Evolutionary conservation across 2,888 invertebrate species (phyloP).

Genomic region (Watsonalla binaria): DNA sequence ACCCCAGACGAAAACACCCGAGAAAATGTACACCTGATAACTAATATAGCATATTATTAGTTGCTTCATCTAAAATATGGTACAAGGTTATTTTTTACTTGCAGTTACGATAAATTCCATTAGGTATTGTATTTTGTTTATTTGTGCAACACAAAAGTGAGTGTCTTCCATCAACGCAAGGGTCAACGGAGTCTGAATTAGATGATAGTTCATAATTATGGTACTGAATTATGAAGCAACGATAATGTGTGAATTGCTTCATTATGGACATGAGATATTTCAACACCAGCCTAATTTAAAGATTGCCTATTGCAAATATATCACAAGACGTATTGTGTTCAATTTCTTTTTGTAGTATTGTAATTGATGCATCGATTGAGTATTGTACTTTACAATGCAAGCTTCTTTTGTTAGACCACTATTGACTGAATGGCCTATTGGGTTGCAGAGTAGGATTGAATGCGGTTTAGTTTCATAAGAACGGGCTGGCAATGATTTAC

Average conservation of each 20-base stretch:
- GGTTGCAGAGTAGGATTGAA: no score
- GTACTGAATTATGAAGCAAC: conserved; percentile 13
- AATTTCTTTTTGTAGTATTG: conserved; percentile 9
- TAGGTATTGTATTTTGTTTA: neutral
- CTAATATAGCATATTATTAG: neutral
- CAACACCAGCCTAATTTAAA: conserved; percentile 13
- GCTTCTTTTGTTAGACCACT: neutral
- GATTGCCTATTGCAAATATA: conserved; percentile 13
- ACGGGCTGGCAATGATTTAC: no score
- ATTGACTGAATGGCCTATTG: no score
- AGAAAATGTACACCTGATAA: neutral
- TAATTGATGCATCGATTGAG: conserved; percentile 19
- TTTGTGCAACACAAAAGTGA: neutral
- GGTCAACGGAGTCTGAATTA: neutral
- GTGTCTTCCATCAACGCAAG: neutral
- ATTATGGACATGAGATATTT: conserved; percentile 8
- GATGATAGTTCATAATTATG: conserved; percentile 10
- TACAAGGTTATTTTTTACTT: neutral
- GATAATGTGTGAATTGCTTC: conserved; percentile 18
- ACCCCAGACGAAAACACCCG: neutral
- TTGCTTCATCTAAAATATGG: neutral
- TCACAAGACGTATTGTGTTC: conserved; percentile 14
- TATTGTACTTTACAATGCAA: conserved; percentile 5
- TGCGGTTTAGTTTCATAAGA: no score
- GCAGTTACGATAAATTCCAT: neutral